These are phyloP conservation scores for Hedya salicella DNA, from an alignment of 2,888 invertebrate species.

Conservation along the genomic window DNA sequence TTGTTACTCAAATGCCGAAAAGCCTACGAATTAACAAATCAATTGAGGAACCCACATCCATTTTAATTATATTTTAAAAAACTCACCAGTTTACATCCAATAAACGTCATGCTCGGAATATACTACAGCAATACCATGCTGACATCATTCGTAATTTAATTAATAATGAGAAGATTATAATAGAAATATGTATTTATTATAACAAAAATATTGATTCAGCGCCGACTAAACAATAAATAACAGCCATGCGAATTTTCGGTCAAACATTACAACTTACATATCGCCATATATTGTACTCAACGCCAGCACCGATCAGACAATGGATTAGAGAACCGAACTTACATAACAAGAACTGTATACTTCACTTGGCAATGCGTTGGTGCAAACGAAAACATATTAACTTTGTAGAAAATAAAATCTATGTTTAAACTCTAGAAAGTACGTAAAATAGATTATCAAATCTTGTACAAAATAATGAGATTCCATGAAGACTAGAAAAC, in stretches of 20 bases:
- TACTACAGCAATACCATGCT: slow-evolving; percentile 81
- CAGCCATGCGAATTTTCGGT: slow-evolving; percentile 80
- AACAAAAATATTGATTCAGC: slow-evolving; percentile 78
- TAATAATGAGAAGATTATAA: slow-evolving; percentile 74
- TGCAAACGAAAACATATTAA: slow-evolving; percentile 61
- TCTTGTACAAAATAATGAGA: slow-evolving; percentile 79
- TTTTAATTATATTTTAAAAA: slow-evolving; percentile 68
- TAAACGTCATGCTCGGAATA: slow-evolving; percentile 79
- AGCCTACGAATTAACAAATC: slow-evolving; percentile 53
- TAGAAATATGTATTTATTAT: slow-evolving; percentile 83
- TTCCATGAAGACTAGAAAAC: slow-evolving; percentile 83
- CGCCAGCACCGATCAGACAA: slow-evolving; percentile 65
- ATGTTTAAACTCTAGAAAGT: slow-evolving; percentile 63
- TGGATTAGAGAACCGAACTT: slow-evolving; percentile 29
- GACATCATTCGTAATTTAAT: slow-evolving; percentile 81
- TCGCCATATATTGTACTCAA: slow-evolving; percentile 70
- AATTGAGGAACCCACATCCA: slow-evolving; percentile 83
- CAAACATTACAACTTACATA: slow-evolving; percentile 80
- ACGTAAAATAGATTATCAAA: slow-evolving; percentile 68
- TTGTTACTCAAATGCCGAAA: slow-evolving; percentile 58
- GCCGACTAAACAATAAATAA: slow-evolving; percentile 79
- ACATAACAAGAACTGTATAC: slow-evolving; percentile 36
- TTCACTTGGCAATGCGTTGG: slow-evolving; percentile 65
- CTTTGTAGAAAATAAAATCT: slow-evolving; percentile 45
- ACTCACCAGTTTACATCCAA: slow-evolving; percentile 82